Evolutionary conservation across 2,113 vertebrate genomes (phyloP), one percentile per base, ranked within the genome.

Genomic region (Dicaeum eximium): DNA sequence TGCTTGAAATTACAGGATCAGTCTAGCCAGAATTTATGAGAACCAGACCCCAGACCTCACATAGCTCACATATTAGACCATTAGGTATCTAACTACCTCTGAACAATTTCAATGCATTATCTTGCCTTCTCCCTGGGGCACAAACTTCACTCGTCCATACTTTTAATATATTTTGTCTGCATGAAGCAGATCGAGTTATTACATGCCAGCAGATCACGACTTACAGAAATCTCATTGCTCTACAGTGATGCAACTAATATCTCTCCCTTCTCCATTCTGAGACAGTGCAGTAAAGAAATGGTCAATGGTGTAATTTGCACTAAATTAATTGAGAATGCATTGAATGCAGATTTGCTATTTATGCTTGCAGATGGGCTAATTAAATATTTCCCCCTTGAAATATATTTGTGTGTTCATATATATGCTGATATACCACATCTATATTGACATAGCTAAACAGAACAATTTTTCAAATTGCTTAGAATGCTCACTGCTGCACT

Each of bases 161-260:
- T 98, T 98, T 98, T 98, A 98, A 98, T 98, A 98, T 98, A 98
- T 98, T 98, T 98, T 98, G 98, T 98, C 98, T 98, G 98, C 98
- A 97, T 98, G 97, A 98, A 98, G 97, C 96, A 98, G 95, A 98
- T 98, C 98, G 88, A 98, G 96, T 98, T 98, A 98, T 98, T 98
- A 98, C 97, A 98, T 97, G 97, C 97, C 98, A 97, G 96, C 94
- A 97, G 97, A 98, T 98, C 97, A 97, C 88, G 51, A 97, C 97
- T 98, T 97, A 98, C 97, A 98, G 97, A 97, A 98, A 98, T 98
- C 96, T 98, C 98, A 98, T 95, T 97, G 97, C 97, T 97, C 89
- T 88, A 96, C 83, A 82, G 94, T 42, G 86, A 97, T 96, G 96
- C 97, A 96, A 75, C 82, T 95, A 97, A 96, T 81, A 75, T 96